These are phyloP conservation scores for Chaetodon trifascialis DNA, from an alignment of 2,113 vertebrate species.

Conservation along the genomic window DNA sequence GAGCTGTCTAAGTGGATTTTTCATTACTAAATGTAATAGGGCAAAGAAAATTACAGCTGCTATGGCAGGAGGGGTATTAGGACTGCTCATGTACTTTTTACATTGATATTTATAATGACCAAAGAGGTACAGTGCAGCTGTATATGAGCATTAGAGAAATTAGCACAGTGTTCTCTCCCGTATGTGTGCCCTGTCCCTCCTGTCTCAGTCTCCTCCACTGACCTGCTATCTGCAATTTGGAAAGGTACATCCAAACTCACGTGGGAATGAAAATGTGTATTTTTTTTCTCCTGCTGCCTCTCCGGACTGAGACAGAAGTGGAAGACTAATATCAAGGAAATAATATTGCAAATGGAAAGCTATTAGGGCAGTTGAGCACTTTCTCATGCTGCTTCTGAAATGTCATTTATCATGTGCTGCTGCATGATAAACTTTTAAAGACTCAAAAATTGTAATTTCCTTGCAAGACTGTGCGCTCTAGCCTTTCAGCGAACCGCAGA, in stretches of 20 bases:
- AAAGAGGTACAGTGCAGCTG: conserved; percentile 73
- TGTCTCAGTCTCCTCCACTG: conserved; percentile 50
- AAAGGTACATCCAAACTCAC: conserved; percentile 69
- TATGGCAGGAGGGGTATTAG: conserved; percentile 77
- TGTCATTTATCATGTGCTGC: conserved; percentile 54
- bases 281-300: conserved; percentile 56
- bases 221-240: conserved; percentile 71
- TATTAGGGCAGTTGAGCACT: conserved; percentile 65
- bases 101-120: conserved; percentile 76
- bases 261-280: conserved; percentile 62
- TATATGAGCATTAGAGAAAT: conserved; percentile 78
- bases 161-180: conserved; percentile 67
- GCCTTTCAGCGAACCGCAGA: conserved; percentile 23
- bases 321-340: conserved; percentile 64
- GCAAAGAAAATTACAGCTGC: conserved; percentile 89
- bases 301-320: conserved; percentile 62
- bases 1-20: conserved; percentile 89
- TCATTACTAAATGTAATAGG: conserved; percentile 92
- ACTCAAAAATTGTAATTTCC: conserved; percentile 59
- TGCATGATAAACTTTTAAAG: conserved; percentile 56
- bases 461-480: conserved; percentile 21
- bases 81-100: conserved; percentile 76
- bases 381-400: conserved; percentile 66
- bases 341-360: conserved; percentile 76
- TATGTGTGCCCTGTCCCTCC: conserved; percentile 38